These are phyloP conservation scores for Barnardius zonarius DNA, from an alignment of 2,113 vertebrate species.

Conservation along the genomic window DNA sequence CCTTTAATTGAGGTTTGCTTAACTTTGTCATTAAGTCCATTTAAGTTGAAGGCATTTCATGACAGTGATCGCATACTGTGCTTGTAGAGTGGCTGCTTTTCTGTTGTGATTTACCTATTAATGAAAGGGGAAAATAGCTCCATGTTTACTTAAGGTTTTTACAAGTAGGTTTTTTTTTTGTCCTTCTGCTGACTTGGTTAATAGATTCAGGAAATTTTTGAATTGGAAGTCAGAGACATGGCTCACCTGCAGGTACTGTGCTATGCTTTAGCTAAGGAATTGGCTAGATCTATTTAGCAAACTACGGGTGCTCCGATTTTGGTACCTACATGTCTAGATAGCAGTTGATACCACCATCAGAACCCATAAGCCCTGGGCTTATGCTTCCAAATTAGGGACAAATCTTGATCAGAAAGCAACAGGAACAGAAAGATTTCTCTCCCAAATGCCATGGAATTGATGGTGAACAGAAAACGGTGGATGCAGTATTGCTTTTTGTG, in stretches of 20 bases:
- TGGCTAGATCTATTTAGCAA: neutral
- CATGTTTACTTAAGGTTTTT: neutral
- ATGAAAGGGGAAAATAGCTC: neutral
- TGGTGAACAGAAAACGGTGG: neutral
- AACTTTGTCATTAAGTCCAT: slow-evolving; percentile 1
- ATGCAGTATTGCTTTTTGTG: neutral
- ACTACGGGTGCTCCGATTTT: neutral
- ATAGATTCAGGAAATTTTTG: neutral
- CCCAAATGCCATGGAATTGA: neutral
- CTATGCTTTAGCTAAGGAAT: neutral
- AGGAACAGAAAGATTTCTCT: neutral
- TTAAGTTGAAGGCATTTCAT: neutral
- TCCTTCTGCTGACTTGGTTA: neutral
- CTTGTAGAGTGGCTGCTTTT: neutral
- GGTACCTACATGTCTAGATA: neutral
- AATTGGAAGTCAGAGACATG: neutral
- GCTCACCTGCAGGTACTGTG: neutral
- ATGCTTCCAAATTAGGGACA: neutral
- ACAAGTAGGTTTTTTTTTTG: neutral
- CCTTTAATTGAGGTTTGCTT: slow-evolving; percentile 11
- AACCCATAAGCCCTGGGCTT: neutral
- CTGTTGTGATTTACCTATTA: neutral
- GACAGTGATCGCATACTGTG: neutral
- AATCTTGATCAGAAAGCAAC: neutral
- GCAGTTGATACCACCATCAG: neutral